A percentile compares a stretch with the other conserved stretches of the same genome.
Conservation (phyloP, 1,140 invertebrate genomes). For the Stegodyphus dumicola region DNA sequence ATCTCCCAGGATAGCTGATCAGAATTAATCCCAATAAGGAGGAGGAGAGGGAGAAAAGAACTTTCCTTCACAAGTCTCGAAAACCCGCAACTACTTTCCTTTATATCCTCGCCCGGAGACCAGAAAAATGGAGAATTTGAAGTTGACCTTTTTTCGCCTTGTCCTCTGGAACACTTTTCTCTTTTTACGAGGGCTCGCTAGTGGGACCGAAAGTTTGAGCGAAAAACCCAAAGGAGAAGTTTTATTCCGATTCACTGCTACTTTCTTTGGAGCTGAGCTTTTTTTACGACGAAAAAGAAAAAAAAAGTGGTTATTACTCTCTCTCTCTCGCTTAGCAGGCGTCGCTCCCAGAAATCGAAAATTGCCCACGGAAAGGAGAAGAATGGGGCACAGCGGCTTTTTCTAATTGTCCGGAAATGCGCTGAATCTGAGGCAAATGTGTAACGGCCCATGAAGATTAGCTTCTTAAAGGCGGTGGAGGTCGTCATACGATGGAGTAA, state of each 20-base stretch:
- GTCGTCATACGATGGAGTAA: conserved; percentile 11
- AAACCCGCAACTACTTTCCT: neutral
- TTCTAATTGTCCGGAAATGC: conserved; percentile 44
- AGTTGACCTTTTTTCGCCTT: neutral
- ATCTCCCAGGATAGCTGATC: neutral
- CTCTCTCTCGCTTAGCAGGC: neutral
- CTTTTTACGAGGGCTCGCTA: neutral
- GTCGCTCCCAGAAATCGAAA: neutral
- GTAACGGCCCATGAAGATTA: conserved; percentile 32
- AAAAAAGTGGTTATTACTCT: neutral
- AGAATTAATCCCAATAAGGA: neutral
- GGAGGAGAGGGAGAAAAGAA: neutral
- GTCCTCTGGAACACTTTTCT: neutral
- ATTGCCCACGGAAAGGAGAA: conserved; percentile 6
- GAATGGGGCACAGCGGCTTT: conserved; percentile 28
- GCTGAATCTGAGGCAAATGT: conserved; percentile 10
- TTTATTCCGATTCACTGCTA: conserved; percentile 26
- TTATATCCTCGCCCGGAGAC: neutral
- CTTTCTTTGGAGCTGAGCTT: neutral
- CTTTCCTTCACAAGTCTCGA: neutral
- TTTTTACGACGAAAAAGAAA: neutral
- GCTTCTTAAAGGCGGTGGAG: neutral
- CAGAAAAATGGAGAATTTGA: neutral
- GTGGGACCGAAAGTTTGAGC: conserved; percentile 28
- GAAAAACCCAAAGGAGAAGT: conserved; percentile 15